Conservation (phyloP, 2,113 vertebrate species). For the Brachirus orientalis region DNA sequence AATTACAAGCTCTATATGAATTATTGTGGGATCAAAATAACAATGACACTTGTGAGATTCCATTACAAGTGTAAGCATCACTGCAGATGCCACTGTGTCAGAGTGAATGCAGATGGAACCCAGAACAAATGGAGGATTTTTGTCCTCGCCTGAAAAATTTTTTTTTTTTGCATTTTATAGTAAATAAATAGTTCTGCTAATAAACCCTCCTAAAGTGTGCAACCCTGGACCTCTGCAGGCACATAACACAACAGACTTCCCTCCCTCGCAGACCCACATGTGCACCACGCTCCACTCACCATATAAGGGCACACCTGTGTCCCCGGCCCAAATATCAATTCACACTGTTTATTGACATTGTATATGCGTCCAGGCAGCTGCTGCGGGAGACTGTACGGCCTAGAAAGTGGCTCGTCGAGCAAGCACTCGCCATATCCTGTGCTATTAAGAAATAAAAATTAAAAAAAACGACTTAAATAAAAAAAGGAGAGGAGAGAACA, state of each 20-base stretch:
- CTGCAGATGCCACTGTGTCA: too few relatives aligned
- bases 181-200: too few relatives aligned
- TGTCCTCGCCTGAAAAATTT: too few relatives aligned
- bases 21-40: too few relatives aligned
- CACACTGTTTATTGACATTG: conserved; percentile 97
- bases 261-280: conserved; percentile 30
- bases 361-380: conserved; percentile 94
- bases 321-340: conserved; percentile 97
- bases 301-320: conserved; percentile 98
- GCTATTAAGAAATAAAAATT: conserved; percentile 85
- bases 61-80: too few relatives aligned
- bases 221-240: conserved; percentile 17
- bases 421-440: conserved; percentile 98
- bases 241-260: conserved; percentile 17
- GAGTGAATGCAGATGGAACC: too few relatives aligned
- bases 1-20: too few relatives aligned
- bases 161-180: too few relatives aligned
- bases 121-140: too few relatives aligned
- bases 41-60: too few relatives aligned
- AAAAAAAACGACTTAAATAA: conserved; percentile 80
- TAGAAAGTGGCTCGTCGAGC: conserved; percentile 93
- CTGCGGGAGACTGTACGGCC: conserved; percentile 89
- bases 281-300: conserved; percentile 84
- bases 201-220: too few relatives aligned
- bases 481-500: conserved; percentile 53